Conservation (phyloP, 2,113 vertebrate genomes). For the Petaurus breviceps region DNA sequence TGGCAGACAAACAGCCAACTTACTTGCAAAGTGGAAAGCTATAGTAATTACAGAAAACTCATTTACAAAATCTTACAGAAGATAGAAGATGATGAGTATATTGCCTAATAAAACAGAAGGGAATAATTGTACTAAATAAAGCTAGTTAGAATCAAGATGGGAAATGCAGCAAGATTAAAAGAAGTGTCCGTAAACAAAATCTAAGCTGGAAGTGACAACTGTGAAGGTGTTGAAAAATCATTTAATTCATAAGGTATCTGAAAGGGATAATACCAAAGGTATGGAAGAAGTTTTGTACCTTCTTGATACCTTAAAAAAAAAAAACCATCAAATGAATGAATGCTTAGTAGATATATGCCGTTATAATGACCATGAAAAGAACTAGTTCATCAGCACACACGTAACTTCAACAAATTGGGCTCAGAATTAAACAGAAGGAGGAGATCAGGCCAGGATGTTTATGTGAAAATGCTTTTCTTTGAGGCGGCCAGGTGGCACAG, state of each 20-base stretch:
- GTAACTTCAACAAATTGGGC: neutral
- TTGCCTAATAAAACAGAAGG: neutral
- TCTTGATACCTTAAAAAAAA: neutral
- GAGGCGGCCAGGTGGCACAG: no score
- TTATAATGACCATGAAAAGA: neutral
- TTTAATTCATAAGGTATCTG: neutral
- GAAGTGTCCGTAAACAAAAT: neutral
- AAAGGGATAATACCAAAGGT: neutral
- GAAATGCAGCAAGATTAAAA: neutral
- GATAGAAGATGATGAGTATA: neutral
- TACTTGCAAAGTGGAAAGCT: neutral
- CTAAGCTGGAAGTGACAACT: neutral
- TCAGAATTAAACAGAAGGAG: neutral
- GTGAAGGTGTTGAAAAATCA: neutral
- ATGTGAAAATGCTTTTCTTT: neutral
- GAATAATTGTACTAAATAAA: neutral
- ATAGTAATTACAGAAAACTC: neutral
- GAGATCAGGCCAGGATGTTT: neutral
- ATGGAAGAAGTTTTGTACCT: neutral
- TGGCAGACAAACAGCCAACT: neutral
- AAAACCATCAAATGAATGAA: no score
- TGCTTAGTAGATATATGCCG: neutral
- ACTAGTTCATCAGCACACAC: neutral
- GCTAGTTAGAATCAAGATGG: neutral
- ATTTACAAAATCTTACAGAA: neutral